Evolutionary conservation across 2,797 vertebrate species (phyloP), one percentile per base, ranked within the genome.

Genomic region (Brachyalestes nurse): DNA sequence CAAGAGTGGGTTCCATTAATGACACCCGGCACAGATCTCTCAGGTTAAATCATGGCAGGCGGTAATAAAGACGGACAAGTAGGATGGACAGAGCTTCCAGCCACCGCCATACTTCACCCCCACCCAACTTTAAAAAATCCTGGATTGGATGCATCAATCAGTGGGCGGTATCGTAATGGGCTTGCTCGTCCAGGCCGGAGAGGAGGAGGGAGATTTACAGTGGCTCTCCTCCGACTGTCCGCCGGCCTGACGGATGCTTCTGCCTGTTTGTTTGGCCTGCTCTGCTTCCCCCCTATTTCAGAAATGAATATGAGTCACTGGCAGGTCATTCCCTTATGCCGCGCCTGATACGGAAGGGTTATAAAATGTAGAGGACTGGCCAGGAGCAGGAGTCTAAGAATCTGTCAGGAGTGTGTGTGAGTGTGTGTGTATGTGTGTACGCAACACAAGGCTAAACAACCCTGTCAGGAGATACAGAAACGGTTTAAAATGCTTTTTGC

Each of bases 141-240:
- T 17, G n/a, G 38, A 74, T 71, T 76, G 77, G 34, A 53, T 19
- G 55, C 77, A 86, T 87, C 85, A 84, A 88, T 88, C 85, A 87
- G 77, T 19, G 57, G 75, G 62, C 42, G 53, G 76, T 79, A 72
- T 80, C 85, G 81, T 82, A 84, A 85, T 80, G 71, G 84, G 83
- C 74, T 87, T 81, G 83, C 82, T 80, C 75, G n/a, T 40, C 79
- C 28, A 61, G 72, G 77, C 66, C 47, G 58, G 66, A 53, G 80
- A 64, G 58, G 72, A 79, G 82, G 38, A 57, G 0, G 64, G 72
- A 86, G 86, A 88, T 87, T 88, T 88, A 88, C 84, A 40, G 78
- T 67, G 6, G 67, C 80, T 82, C 71, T 84, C 76, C 81, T 57
- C 74, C 79, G 23, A 70, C 75, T 23, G 75, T 73, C 80, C 72